Evolutionary conservation across 2,888 invertebrate species (phyloP), one percentile per base, ranked within the genome.

Genomic region (Eulithis testata): DNA sequence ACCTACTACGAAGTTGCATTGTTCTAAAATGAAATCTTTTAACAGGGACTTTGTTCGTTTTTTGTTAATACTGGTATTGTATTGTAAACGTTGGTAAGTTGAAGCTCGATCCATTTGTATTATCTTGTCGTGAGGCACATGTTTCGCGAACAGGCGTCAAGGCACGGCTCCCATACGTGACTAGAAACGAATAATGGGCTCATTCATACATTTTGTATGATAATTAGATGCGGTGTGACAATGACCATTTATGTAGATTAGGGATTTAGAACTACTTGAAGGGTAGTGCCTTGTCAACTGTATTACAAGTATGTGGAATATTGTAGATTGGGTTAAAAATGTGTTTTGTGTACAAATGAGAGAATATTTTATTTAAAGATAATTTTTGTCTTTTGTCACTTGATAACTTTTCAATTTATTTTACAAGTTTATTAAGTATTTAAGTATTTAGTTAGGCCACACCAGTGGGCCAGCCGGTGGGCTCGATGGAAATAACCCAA

Each of bases 181-280:
- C 73, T 61, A 69, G 70, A 70, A 70, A 69, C 47, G 58, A 58
- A 63, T 60, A 65, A 65, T 65, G 61, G 62, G 57, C 27, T 53
- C 69, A 70, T 70, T 69, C 72, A 72, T 73, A 69, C 64, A 69
- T 70, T 72, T 73, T 68, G 70, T 72, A 73, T 73, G 73, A 66
- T 69, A 73, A 69, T 70, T 70, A 67, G 69, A 63, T 67, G 59
- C 68, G 65, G 63, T 65, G 70, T 61, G 71, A 67, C 68, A 66
- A 67, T 63, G 67, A 68, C 61, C 68, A 56, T 68, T 64, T 62
- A 65, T 63, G 64, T 66, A 69, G 63, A 68, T 70, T 64, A 59
- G 56, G 67, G 63, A 60, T 63, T 63, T 61, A 54, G 58, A 58
- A 49, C 53, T 50, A 59, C 63, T 56, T 55, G 49, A 53, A 53